Conservation (phyloP, 2,113 vertebrate genomes). For the Paramormyrops kingsleyae region DNA sequence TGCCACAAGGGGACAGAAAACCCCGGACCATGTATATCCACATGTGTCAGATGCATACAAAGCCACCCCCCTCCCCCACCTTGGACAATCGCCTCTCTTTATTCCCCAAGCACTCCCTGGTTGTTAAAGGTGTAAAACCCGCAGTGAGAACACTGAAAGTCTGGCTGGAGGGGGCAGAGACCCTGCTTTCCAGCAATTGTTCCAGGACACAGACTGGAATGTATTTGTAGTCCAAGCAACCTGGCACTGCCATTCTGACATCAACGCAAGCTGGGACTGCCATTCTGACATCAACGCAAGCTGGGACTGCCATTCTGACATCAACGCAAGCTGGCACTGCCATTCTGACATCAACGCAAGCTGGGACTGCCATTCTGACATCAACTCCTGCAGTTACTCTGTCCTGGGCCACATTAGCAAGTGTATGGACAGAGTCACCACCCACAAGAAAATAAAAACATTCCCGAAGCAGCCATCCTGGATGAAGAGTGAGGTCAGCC, state of each 20-base stretch:
- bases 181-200: neutral
- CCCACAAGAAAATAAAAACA: neutral
- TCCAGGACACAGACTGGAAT: neutral
- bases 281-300: neutral
- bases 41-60: neutral
- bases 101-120: neutral
- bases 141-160: neutral
- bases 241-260: neutral
- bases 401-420: neutral
- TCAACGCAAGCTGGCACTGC: neutral
- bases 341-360: no score
- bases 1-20: neutral
- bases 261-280: neutral
- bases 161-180: neutral
- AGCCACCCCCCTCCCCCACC: neutral
- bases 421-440: neutral
- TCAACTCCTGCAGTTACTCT: neutral
- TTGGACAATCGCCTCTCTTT: neutral
- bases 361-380: neutral
- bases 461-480: neutral
- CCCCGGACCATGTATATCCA: neutral
- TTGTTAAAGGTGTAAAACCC: neutral
- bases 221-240: neutral
- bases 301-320: neutral
- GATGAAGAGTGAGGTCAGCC: neutral